Base-by-base conservation (phyloP, 1,140 invertebrate genomes). In the Drosophila punjabiensis region DNA sequence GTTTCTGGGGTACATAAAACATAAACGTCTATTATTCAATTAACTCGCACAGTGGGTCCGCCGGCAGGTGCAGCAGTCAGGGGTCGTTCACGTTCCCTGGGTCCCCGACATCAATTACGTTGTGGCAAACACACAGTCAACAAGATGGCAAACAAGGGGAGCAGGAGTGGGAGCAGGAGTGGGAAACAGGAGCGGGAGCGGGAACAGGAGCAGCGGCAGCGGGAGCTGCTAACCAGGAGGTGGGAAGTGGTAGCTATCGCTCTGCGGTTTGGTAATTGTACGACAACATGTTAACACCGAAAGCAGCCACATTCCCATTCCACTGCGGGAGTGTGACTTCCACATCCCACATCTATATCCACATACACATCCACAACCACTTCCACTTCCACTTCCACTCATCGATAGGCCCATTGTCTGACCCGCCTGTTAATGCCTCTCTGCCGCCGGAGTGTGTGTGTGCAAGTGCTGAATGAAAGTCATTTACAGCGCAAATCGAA, bases 1-100 rank as follows among this genome's bases (percentile, higher is more conserved):
- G 41, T 64, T 64, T 52, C 39, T 48, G 47, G 53, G 76, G 52
- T 78, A 89, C 67, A 88, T 88, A 89, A 85, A 88, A 85, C 86
- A 90, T 90, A 88, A 88, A 85, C 78, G 85, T 70, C 85, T 85
- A 88, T 88, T 88, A 88, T 88, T 88, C 85, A 88, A 88, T 88
- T 88, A 88, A 88, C 81, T 81, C 43, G 63, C 74, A 75, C 73
- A 85, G 81, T 76, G 78, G 84, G 76, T 58, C 43, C 50, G 39
- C 37, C 32, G 52, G 52, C 75, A 79, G 65, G 76, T 70, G 76
- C 71, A 53, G 71, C 71, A 61, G 71, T 70, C 64, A 69, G 71
- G 69, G 71, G 71, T 74, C 53, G 37, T 55, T 60, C 32, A 52
- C 63, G 48, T 55, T 60, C 32, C 68, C 68, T 18, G 55, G 45